A percentile compares a stretch with the other conserved stretches of the same genome.
Evolutionary conservation across 2,888 invertebrate species (phyloP).

Genomic region (Sarcophaga carnaria): DNA sequence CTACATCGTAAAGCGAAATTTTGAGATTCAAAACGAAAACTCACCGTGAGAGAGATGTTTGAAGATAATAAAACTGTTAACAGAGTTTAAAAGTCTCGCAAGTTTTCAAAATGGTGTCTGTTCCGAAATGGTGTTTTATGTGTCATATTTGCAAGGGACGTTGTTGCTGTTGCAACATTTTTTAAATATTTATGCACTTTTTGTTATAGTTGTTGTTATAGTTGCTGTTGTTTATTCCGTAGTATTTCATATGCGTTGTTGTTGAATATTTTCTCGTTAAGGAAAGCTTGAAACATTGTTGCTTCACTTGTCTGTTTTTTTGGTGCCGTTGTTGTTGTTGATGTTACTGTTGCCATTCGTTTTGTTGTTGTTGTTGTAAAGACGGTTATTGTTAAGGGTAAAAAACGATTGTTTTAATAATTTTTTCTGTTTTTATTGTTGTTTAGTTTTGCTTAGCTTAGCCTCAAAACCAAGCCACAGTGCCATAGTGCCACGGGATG

Average conservation of each 20-base stretch:
- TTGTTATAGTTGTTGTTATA: background rate
- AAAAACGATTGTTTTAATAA: constrained; percentile 42
- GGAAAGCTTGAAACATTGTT: constrained; percentile 9
- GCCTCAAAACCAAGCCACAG: constrained; percentile 25
- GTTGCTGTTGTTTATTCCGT: background rate
- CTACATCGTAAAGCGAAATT: too few species aligned
- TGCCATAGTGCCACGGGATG: background rate
- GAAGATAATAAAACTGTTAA: too few species aligned
- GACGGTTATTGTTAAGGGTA: constrained; percentile 6
- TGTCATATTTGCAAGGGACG: background rate
- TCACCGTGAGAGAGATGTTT: too few species aligned
- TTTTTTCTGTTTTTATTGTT: constrained; percentile 14
- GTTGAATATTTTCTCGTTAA: background rate
- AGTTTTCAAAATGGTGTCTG: background rate
- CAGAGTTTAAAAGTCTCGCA: background rate
- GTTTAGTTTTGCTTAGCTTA: constrained; percentile 3
- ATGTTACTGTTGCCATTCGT: constrained; percentile 10
- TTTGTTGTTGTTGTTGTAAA: constrained; percentile 15
- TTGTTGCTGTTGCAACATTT: constrained; percentile 12
- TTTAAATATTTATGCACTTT: background rate
- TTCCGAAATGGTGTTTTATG: background rate
- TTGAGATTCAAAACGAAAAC: too few species aligned
- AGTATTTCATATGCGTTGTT: background rate
- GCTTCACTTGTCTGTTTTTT: background rate
- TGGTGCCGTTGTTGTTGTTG: constrained; percentile 17